Conservation (phyloP, 2,888 invertebrate genomes). For the Metopia argyrocephala region DNA sequence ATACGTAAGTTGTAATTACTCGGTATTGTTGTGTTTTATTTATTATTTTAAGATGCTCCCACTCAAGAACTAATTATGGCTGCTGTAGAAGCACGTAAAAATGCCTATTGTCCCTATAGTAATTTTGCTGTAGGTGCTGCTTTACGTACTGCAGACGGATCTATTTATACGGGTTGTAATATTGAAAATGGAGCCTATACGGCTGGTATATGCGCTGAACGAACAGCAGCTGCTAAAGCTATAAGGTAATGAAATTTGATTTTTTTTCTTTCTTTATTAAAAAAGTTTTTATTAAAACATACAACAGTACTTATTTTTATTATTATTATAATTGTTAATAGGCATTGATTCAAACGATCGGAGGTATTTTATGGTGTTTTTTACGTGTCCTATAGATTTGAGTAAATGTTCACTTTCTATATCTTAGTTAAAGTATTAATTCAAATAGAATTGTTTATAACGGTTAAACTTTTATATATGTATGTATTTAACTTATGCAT, state of each 20-base stretch:
- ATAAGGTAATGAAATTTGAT: too few relatives aligned
- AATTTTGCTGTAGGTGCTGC: constrained; percentile 94
- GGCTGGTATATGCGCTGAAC: constrained; percentile 92
- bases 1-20: background rate
- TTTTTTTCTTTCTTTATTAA: too few relatives aligned
- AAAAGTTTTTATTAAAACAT: background rate
- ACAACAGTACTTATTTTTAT: background rate
- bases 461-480: too few relatives aligned
- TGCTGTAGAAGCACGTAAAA: constrained; percentile 82
- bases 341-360: too few relatives aligned
- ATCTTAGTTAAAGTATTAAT: too few relatives aligned
- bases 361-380: too few relatives aligned
- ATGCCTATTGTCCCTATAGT: constrained; percentile 91
- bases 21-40: background rate
- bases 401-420: too few relatives aligned
- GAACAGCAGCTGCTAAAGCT: constrained; percentile 90
- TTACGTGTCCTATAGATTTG: too few relatives aligned
- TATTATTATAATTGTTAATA: too few relatives aligned
- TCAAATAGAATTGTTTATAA: too few relatives aligned
- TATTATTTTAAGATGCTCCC: constrained; percentile 79
- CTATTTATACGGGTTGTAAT: constrained; percentile 89
- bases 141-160: constrained; percentile 85
- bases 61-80: constrained; percentile 83
- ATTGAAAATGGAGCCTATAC: constrained; percentile 92
- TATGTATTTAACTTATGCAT: too few relatives aligned